Percentiles rank a stretch among this genome's conserved stretches.
Conservation (phyloP, 2,113 vertebrate species). For the Istiophorus platypterus region DNA sequence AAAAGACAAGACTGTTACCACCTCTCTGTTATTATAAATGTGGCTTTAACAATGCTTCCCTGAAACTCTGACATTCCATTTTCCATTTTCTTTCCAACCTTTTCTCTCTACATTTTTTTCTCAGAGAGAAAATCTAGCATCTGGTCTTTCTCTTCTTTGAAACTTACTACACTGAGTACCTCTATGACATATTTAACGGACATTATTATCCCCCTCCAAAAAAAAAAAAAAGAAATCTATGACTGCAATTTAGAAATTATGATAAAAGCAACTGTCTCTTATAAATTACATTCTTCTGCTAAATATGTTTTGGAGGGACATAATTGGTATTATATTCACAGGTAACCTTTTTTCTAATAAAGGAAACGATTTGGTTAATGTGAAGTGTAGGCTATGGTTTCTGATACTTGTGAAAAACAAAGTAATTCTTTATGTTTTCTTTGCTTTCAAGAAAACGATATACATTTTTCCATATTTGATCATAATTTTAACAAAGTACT, state of each 20-base stretch:
- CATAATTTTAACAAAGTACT: too few species aligned
- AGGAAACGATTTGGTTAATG: background rate
- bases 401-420: background rate
- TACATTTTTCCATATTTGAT: too few species aligned
- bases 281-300: too few species aligned
- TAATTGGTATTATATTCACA: background rate
- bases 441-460: too few species aligned
- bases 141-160: too few species aligned
- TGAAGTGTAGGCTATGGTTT: background rate
- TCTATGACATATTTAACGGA: background rate
- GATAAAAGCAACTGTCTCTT: too few species aligned
- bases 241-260: too few species aligned
- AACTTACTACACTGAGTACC: background rate
- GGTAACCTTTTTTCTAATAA: background rate
- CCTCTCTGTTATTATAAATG: background rate
- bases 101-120: background rate
- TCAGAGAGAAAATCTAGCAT: too few species aligned
- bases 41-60: slow-evolving; percentile 1
- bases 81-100: background rate
- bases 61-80: background rate
- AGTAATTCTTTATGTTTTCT: too few species aligned
- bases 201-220: too few species aligned
- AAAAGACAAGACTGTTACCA: background rate
- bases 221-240: too few species aligned
- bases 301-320: background rate